Conservation (phyloP, 1,140 invertebrate species). For the Lucilia sericata region DNA sequence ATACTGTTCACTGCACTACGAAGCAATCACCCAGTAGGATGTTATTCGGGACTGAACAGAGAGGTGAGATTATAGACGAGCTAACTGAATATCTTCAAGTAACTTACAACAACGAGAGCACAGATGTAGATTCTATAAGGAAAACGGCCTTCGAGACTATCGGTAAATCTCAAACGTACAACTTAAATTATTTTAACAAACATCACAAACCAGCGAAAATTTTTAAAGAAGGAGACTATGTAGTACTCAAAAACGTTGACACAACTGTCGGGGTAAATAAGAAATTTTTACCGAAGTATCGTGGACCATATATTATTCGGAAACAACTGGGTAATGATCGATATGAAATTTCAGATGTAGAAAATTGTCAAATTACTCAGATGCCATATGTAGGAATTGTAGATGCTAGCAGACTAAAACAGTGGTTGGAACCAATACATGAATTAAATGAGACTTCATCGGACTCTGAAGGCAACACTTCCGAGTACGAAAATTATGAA, state of each 20-base stretch:
- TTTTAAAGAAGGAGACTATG: constrained; percentile 52
- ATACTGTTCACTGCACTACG: constrained; percentile 51
- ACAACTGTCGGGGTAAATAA: constrained; percentile 44
- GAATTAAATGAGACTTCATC: too few relatives aligned
- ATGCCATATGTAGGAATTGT: constrained; percentile 47
- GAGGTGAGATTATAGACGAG: constrained; percentile 45
- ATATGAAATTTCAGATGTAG: constrained; percentile 49
- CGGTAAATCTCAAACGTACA: constrained; percentile 41
- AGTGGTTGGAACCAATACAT: too few relatives aligned
- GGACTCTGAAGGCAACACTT: too few relatives aligned
- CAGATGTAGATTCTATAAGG: not conserved
- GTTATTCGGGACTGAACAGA: not conserved
- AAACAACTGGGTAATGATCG: constrained; percentile 53
- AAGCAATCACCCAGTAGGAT: constrained; percentile 11
- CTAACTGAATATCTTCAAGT: too few relatives aligned
- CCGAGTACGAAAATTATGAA: too few relatives aligned
- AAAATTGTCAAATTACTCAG: constrained; percentile 51
- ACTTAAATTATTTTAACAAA: constrained; percentile 34
- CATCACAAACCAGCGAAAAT: constrained; percentile 46
- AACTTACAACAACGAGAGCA: constrained; percentile 42
- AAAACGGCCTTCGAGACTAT: constrained; percentile 27
- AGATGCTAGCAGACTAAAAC: not conserved
- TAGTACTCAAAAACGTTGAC: constrained; percentile 34
- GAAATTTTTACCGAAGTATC: not conserved
- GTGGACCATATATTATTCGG: constrained; percentile 45